Evolutionary conservation across 37 sponge, comb jelly and placozoan genomes (phyloP).

Genomic region (Cladorhizidae sp.): DNA sequence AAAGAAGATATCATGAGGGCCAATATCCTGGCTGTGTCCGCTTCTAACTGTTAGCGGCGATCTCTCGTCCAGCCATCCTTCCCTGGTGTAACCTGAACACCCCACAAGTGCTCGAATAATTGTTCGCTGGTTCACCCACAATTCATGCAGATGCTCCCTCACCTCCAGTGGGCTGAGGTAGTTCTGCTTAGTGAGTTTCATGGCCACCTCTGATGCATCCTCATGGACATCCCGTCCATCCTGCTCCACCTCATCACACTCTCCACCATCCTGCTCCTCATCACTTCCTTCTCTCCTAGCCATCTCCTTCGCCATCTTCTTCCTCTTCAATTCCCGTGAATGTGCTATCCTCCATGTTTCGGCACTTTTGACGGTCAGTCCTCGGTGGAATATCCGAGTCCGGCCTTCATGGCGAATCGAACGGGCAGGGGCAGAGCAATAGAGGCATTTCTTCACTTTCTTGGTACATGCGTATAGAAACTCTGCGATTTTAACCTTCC

Average conservation of each 20-base stretch:
- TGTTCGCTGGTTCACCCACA: constrained; percentile 67
- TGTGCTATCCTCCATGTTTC: constrained; percentile 28
- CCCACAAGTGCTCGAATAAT: constrained; percentile 33
- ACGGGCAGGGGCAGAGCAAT: constrained; percentile 83
- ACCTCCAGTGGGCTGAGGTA: constrained; percentile 77
- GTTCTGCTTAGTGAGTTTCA: constrained; percentile 31
- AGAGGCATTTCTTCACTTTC: constrained; percentile 49
- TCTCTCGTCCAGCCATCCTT: not conserved
- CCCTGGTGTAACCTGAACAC: not conserved
- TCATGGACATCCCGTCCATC: not conserved
- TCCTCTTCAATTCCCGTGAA: not conserved
- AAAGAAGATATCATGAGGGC: constrained; percentile 77
- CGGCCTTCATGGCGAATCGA: constrained; percentile 65
- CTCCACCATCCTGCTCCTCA: not conserved
- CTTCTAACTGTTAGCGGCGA: not conserved
- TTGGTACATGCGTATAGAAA: constrained; percentile 44
- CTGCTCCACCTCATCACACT: not conserved
- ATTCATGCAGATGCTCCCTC: constrained; percentile 55
- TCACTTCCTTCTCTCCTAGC: not conserved
- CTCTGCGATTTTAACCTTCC: constrained; percentile 30
- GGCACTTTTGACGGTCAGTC: constrained; percentile 62
- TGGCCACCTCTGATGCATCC: not conserved
- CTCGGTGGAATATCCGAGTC: constrained; percentile 63
- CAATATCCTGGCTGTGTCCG: not conserved
- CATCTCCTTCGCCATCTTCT: too few species aligned